Percentiles rank a stretch among this genome's conserved stretches.
Evolutionary conservation across 2,888 invertebrate genomes (phyloP).

Genomic region (Steinernema hermaphroditum): DNA sequence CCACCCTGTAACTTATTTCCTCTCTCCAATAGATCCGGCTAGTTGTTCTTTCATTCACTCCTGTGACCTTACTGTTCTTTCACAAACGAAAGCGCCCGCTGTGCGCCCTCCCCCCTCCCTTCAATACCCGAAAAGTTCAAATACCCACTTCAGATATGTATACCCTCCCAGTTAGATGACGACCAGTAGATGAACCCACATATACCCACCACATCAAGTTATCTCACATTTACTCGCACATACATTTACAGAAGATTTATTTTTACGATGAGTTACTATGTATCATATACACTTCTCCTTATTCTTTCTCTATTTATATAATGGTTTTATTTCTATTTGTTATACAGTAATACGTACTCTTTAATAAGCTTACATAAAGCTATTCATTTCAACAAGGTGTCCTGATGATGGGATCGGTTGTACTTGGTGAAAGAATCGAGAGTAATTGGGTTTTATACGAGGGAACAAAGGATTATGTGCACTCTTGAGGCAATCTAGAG

Average conservation of each 20-base stretch:
- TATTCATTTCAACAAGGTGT: not conserved
- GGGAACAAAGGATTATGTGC: not conserved
- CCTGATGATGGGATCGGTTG: too few relatives aligned
- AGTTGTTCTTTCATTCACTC: slow-evolving; percentile 21
- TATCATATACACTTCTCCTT: slow-evolving; percentile 26
- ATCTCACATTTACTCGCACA: slow-evolving; percentile 1
- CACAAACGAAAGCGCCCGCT: not conserved
- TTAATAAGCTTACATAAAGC: slow-evolving; percentile 27
- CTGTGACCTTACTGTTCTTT: slow-evolving; percentile 21
- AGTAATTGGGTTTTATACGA: not conserved
- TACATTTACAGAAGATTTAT: slow-evolving; percentile 11
- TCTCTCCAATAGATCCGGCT: not conserved
- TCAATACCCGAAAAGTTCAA: not conserved
- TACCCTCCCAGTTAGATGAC: not conserved
- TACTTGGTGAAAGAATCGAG: too few relatives aligned
- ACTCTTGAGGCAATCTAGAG: not conserved
- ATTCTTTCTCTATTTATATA: slow-evolving; percentile 21
- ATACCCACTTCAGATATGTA: not conserved
- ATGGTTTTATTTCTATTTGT: slow-evolving; percentile 31
- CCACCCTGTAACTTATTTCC: slow-evolving; percentile 23
- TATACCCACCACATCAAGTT: slow-evolving; percentile 12
- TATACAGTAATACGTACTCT: slow-evolving; percentile 13
- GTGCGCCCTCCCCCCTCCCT: too few relatives aligned
- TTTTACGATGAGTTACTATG: slow-evolving; percentile 3
- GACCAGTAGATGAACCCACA: slow-evolving; percentile 12